Evolutionary conservation across 2,797 vertebrate species (phyloP).

Genomic region (Trematomus bernacchii): DNA sequence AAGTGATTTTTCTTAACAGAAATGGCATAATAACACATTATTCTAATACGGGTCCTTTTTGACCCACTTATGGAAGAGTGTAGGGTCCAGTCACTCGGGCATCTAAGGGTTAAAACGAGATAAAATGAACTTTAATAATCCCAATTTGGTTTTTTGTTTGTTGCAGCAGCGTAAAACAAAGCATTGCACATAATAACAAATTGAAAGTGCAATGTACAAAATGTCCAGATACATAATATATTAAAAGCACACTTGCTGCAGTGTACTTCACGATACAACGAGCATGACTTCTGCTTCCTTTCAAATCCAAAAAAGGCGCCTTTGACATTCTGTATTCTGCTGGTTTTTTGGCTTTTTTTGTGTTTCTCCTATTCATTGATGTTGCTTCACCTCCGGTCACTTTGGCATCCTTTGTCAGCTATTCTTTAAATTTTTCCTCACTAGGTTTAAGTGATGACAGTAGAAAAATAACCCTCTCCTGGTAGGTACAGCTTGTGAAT

Average conservation of each 20-base stretch:
- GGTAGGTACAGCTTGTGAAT: constrained; percentile 88
- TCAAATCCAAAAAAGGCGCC: constrained; percentile 46
- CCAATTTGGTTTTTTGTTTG: too few relatives aligned
- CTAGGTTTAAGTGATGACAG: constrained; percentile 91
- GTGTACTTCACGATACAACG: neutral
- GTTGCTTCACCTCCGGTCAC: constrained; percentile 81
- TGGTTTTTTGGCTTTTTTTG: constrained; percentile 42
- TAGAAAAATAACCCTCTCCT: constrained; percentile 88
- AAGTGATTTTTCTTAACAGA: too few relatives aligned
- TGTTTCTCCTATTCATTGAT: constrained; percentile 73
- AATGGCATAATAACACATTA: too few relatives aligned
- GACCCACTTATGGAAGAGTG: too few relatives aligned
- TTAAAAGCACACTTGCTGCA: too few relatives aligned
- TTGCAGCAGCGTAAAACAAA: too few relatives aligned
- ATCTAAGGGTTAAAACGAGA: too few relatives aligned
- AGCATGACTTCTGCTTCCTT: constrained; percentile 60
- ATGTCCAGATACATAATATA: neutral
- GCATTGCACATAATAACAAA: too few relatives aligned
- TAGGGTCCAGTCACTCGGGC: too few relatives aligned
- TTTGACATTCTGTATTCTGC: constrained; percentile 76
- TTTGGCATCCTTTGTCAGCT: constrained; percentile 86
- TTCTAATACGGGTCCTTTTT: too few relatives aligned
- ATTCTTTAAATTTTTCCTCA: constrained; percentile 88
- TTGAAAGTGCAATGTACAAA: too few relatives aligned
- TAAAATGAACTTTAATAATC: too few relatives aligned